phyloP scores from a whole-genome alignment of 2,797 vertebrate genomes.

The Spatula clypeata region DNA sequence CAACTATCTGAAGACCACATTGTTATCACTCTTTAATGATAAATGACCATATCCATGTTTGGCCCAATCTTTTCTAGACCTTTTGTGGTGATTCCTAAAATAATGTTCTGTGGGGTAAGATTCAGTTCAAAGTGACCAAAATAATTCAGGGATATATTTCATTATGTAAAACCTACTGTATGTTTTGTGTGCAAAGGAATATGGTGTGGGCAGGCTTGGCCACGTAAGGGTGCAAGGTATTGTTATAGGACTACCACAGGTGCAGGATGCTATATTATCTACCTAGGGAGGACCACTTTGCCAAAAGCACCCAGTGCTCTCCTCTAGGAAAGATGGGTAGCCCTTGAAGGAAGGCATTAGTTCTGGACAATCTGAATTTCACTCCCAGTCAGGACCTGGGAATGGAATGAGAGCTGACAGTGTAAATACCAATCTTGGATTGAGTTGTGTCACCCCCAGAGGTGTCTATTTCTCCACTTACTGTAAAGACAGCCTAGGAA shows the following conservation, averaged over 20 bases:
- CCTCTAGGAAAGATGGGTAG: not conserved
- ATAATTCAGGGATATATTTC: not conserved
- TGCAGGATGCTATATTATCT: rapidly evolving
- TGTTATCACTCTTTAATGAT: not conserved
- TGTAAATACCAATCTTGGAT: not conserved
- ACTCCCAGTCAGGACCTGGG: not conserved
- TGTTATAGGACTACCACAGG: not conserved
- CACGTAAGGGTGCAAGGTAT: rapidly evolving
- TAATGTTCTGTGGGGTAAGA: not conserved
- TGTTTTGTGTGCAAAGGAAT: not conserved
- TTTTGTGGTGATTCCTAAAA: not conserved
- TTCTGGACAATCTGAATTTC: not conserved
- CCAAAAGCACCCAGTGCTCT: rapidly evolving
- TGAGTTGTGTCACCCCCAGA: not conserved
- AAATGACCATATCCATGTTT: rapidly evolving
- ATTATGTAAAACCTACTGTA: not conserved
- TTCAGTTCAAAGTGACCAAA: not conserved
- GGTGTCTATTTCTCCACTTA: not conserved
- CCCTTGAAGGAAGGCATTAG: not conserved
- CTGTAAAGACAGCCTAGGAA: not conserved
- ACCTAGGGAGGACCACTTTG: not conserved
- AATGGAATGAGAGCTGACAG: not conserved
- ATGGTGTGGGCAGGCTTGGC: rapidly evolving
- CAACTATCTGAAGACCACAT: not conserved
- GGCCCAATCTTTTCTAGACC: not conserved